These are phyloP conservation scores for Kuschelorhynchus macadamiae DNA, from an alignment of 2,888 invertebrate species.

Conservation along the genomic window DNA sequence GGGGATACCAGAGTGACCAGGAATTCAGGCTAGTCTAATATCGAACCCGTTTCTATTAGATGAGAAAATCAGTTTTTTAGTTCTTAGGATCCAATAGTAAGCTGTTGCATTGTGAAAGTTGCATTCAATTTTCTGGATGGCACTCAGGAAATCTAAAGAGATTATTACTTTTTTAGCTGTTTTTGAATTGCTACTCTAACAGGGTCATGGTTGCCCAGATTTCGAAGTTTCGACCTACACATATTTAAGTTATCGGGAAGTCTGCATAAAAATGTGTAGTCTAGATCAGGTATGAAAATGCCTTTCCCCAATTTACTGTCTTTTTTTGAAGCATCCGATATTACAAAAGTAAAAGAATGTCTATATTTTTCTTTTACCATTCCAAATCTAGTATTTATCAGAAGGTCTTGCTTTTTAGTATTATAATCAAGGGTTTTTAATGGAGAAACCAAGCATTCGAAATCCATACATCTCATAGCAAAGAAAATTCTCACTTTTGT, in stretches of 20 bases:
- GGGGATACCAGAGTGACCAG: too few relatives aligned
- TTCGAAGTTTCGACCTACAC: neutral
- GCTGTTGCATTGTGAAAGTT: neutral
- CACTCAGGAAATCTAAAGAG: neutral
- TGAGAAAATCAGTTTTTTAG: neutral
- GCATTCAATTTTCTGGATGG: neutral
- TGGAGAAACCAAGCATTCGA: neutral
- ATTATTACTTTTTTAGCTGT: neutral
- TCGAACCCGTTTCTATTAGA: too few relatives aligned
- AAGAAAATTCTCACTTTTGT: neutral
- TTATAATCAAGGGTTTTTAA: neutral
- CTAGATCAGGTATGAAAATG: neutral
- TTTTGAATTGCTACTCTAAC: neutral
- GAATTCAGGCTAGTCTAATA: too few relatives aligned
- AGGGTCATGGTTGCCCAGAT: neutral
- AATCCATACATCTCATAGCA: neutral
- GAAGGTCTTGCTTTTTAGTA: neutral
- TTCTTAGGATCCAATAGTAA: neutral
- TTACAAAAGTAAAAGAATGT: neutral
- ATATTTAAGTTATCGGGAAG: neutral
- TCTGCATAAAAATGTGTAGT: neutral
- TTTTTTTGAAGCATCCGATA: constrained; percentile 2
- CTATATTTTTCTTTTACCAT: neutral
- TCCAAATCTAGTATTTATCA: neutral
- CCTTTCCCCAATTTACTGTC: neutral